Percentiles rank a stretch among this genome's conserved stretches.
Evolutionary conservation across 2,113 vertebrate species (phyloP).

Genomic region (Alces alces): DNA sequence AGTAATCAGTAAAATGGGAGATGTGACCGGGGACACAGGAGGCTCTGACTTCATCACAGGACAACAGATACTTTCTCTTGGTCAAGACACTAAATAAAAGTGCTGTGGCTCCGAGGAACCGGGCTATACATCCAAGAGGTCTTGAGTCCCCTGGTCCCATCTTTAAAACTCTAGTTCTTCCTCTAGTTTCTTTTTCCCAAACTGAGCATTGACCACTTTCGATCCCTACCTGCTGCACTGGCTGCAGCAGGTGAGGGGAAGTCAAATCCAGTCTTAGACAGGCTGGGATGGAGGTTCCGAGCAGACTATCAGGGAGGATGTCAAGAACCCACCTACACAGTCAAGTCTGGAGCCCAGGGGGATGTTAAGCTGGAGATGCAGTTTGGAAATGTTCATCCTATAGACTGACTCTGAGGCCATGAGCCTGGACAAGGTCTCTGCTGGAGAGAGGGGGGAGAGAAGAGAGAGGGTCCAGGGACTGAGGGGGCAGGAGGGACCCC

Average conservation of each 20-base stretch:
- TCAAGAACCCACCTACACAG: not conserved
- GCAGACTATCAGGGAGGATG: not conserved
- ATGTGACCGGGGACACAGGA: too few relatives aligned
- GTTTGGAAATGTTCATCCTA: not conserved
- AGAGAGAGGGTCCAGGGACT: not conserved
- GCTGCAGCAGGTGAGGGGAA: not conserved
- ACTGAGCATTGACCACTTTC: too few relatives aligned
- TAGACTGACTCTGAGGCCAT: not conserved
- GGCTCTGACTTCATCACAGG: too few relatives aligned
- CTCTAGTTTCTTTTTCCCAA: too few relatives aligned
- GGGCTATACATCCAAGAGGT: too few relatives aligned
- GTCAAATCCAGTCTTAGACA: not conserved
- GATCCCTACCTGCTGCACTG: not conserved
- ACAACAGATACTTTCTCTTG: too few relatives aligned
- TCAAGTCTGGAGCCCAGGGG: not conserved
- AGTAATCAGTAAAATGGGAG: too few relatives aligned
- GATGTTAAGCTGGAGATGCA: not conserved
- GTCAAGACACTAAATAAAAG: too few relatives aligned
- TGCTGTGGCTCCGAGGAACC: too few relatives aligned
- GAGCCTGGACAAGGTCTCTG: not conserved
- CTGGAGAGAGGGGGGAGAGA: not conserved
- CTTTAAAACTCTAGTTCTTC: not conserved
- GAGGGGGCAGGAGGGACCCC: not conserved
- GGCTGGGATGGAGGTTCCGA: not conserved
- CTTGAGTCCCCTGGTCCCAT: too few relatives aligned